Evolutionary conservation across 2,888 invertebrate genomes (phyloP), one percentile per base, ranked within the genome.

Genomic region (Stenoptilia bipunctidactyla): DNA sequence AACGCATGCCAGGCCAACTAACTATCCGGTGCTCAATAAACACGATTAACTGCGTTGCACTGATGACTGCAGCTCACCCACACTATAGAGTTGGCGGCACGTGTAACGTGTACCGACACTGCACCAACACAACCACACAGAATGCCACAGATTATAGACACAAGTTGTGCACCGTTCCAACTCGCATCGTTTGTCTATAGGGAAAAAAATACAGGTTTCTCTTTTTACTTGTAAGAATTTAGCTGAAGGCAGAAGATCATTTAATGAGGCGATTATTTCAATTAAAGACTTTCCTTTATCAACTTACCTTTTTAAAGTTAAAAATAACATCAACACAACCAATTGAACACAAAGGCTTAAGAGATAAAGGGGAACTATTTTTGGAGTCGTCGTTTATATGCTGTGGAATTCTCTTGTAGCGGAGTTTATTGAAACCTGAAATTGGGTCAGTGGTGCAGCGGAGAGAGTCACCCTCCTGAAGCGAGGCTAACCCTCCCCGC

Each of bases 401-500:
- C 20, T 20, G 20, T 20, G 20, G 8, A 20, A 20, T 8, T 8
- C 20, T 20, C 45, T 44, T 25, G 39, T 43, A 42, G 34, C 46
- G 38, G 47, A 47, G 46, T 46, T 48, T 50, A 55, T 55, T 56
- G 60, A 54, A 57, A 47, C 56, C 56, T 52, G 60, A 59, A 80
- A 73, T 52, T 80, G 58, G 80, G 80, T 79, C 77, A 82, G 58
- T 71, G 66, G 72, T 79, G 79, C 80, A 79, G 59, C 52, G 57
- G 55, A 55, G 68, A 67, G 63, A 58, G 64, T 46, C 51, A 49
- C 58, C 62, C 64, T 56, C 54, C 59, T 51, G 53, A 49, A 20
- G 8, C 20, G 20, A 20, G 20, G 20, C 20, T 20, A 20, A 56
- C 35, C 39, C 39, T 49, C 54, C 52, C 46, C 50, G 47, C 48